Conservation (phyloP, 2,888 invertebrate genomes). For the Gibbula magus region DNA sequence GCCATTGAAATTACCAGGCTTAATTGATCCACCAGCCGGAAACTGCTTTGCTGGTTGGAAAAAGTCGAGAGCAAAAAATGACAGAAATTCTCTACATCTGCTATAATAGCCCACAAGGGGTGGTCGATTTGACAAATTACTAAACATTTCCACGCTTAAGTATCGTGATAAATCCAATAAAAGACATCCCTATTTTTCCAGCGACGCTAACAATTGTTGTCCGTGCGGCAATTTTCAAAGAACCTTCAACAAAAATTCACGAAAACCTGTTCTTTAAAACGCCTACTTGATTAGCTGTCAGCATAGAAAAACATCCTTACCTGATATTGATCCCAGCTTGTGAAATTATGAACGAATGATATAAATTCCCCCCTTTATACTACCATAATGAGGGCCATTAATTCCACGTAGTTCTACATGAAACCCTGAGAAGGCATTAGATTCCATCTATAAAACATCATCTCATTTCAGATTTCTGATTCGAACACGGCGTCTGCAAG, state of each 20-base stretch:
- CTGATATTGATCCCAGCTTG: background rate
- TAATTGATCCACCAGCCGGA: slow-evolving; percentile 6
- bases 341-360: background rate
- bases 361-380: slow-evolving; percentile 10
- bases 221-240: background rate
- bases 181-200: background rate
- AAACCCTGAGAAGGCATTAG: background rate
- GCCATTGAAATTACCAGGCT: slow-evolving; percentile 4
- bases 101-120: slow-evolving; percentile 12
- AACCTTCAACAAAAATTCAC: background rate
- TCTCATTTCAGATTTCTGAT: background rate
- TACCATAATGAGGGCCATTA: background rate
- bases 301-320: background rate
- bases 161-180: slow-evolving; percentile 8
- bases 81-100: background rate
- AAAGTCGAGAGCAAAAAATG: background rate
- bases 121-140: background rate
- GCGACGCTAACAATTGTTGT: background rate
- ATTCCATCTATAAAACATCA: background rate
- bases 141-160: slow-evolving; percentile 3
- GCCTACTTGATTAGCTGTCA: background rate
- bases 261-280: background rate
- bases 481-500: background rate
- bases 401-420: background rate
- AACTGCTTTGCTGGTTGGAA: background rate